phyloP scores from a whole-genome alignment of 1,140 invertebrate species.

The Muscidifurax raptorellus region DNA sequence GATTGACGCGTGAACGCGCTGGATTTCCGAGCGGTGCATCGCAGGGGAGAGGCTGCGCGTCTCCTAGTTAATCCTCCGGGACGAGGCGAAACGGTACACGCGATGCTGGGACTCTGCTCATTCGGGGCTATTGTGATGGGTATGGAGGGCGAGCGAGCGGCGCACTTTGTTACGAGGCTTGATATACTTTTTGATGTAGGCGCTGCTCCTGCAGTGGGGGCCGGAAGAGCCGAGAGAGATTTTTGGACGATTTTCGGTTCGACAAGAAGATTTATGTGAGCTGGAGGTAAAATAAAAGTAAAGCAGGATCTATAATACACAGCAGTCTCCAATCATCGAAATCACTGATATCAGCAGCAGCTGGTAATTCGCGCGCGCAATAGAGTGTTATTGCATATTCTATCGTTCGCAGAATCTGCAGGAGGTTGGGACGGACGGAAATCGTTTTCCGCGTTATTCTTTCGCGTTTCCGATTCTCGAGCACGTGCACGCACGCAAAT shows the following conservation, averaged over 20 bases:
- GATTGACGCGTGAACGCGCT: constrained; percentile 45
- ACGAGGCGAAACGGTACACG: not conserved
- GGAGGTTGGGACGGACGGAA: not conserved
- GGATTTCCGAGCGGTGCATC: constrained; percentile 33
- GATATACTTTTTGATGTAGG: constrained; percentile 23
- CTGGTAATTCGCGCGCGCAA: too few species aligned
- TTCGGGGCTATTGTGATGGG: constrained; percentile 31
- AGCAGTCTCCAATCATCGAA: too few species aligned
- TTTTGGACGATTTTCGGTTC: not conserved
- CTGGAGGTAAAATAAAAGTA: too few species aligned
- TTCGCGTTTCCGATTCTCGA: constrained; percentile 27
- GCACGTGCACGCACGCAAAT: constrained; percentile 3
- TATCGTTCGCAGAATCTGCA: not conserved
- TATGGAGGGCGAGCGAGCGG: not conserved
- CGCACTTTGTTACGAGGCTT: not conserved
- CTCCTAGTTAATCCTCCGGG: constrained; percentile 32
- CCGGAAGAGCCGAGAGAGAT: not conserved
- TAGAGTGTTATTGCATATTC: constrained; percentile 3
- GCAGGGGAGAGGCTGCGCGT: not conserved
- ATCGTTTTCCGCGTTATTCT: constrained; percentile 18
- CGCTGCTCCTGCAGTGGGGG: not conserved
- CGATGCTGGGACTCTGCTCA: constrained; percentile 16
- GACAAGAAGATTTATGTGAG: too few species aligned
- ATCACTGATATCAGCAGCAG: too few species aligned
- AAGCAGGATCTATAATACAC: too few species aligned